A percentile compares a stretch with the other conserved stretches of the same genome.
phyloP scores from a whole-genome alignment of 2,888 invertebrate species.

The Pachymerium ferrugineum region DNA sequence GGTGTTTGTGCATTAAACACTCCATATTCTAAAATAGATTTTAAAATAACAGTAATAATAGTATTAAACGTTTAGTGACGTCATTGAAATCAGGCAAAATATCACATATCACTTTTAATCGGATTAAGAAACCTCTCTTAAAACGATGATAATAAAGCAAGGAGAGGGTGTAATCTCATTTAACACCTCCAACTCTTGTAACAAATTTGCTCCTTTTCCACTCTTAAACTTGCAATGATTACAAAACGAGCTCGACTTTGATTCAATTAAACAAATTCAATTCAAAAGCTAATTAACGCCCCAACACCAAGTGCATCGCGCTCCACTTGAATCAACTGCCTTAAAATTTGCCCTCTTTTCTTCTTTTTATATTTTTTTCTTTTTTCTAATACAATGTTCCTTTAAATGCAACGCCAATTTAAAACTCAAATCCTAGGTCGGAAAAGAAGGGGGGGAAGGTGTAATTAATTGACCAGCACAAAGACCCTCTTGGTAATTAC shows the following conservation, averaged over 20 bases:
- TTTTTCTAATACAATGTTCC: neutral
- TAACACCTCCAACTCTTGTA: neutral
- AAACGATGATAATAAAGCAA: neutral
- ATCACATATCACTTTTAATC: too few relatives aligned
- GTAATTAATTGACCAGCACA: conserved; percentile 27
- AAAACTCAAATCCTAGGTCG: neutral
- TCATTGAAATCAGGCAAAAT: too few relatives aligned
- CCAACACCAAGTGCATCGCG: conserved; percentile 8
- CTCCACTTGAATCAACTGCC: neutral
- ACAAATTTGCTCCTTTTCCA: neutral
- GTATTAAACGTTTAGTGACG: too few relatives aligned
- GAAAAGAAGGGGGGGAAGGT: too few relatives aligned
- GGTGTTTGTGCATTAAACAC: too few relatives aligned
- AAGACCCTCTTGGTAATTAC: conserved; percentile 19
- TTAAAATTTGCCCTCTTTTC: neutral
- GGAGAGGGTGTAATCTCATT: neutral
- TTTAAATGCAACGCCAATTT: neutral
- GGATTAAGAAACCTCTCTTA: too few relatives aligned
- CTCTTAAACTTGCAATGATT: conserved; percentile 1
- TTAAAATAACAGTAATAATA: too few relatives aligned
- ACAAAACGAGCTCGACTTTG: conserved; percentile 24
- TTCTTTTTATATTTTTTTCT: neutral
- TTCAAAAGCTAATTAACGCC: neutral
- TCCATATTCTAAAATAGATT: too few relatives aligned
- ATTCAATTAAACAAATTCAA: conserved; percentile 27